Base-by-base conservation (phyloP, 2,797 vertebrate species). In the Mionectes olivaceus region DNA sequence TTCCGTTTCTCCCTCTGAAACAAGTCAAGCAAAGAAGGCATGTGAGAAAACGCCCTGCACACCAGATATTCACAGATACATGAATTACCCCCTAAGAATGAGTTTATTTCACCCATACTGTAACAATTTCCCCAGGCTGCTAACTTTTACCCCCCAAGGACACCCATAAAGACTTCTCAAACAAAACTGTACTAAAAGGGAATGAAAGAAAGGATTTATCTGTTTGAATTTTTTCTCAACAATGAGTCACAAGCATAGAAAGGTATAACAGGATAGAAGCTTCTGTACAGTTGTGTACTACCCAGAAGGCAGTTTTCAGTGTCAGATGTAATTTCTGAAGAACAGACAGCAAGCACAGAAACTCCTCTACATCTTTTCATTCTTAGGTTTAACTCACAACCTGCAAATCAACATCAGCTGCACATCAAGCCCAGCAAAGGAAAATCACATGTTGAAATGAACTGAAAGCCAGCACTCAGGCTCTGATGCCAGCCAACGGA, bases 1-100 rank as follows among this genome's bases (percentile, higher is more conserved):
- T 98, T 98, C 93, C 95, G 98, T 79, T 98, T 99, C 37, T 97
- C 97, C 88, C 98, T 98, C 99, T 99, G 97, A 77, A 97, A 95
- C 0, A 0, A 94, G 78, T 9, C 60, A 92, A 57, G 60, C 17
- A 46, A 81, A 81, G 55, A 75, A 50, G 67, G 57, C 1, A 39
- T 1, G 4, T 52, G 32, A 95, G 56, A 86, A 78, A 78, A 70
- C 0, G 4, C n/a, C 60, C 18, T 30, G 63, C 0, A 0, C 32
- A 80, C 30, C 50, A 76, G 37, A 23, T n/a, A 32, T 17, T 52
- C 43, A 70, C 13, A 78, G 39, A 47, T 2, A 64, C 8, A 25
- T 2, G 6, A 67, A 55, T n/a, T 69, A 70, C 9, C 18, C 30
- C 13, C 52, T 57, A 67, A 49, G 3, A 74, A 49, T 2, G 50